phyloP scores from a whole-genome alignment of 2,888 invertebrate genomes.

The Ceramica pisi region DNA sequence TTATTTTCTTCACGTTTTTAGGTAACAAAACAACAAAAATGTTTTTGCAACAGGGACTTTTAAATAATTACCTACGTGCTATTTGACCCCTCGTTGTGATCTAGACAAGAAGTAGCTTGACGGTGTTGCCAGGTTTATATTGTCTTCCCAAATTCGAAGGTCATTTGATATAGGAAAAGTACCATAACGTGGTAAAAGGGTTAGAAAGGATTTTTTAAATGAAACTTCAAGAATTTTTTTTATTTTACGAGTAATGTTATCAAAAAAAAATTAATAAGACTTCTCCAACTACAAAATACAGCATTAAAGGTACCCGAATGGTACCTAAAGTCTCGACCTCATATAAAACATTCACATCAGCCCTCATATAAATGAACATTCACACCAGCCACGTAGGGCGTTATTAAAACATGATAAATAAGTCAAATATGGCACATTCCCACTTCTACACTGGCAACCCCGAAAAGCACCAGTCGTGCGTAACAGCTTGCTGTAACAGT shows the following conservation, averaged over 20 bases:
- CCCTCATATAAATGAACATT: not conserved
- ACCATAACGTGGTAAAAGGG: no score
- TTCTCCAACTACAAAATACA: no score
- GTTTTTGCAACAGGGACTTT: constrained; percentile 73
- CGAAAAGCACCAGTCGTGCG: constrained; percentile 83
- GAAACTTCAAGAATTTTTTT: no score
- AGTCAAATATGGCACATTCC: constrained; percentile 33
- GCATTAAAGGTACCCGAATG: no score
- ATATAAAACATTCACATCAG: not conserved
- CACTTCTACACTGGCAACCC: constrained; percentile 53
- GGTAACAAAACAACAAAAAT: constrained; percentile 72
- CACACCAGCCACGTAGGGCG: not conserved
- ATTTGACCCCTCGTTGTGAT: constrained; percentile 83
- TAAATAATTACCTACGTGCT: constrained; percentile 89
- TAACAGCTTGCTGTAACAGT: constrained; percentile 89
- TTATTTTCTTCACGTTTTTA: constrained; percentile 74
- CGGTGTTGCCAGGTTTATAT: constrained; percentile 53
- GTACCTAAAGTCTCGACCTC: not conserved
- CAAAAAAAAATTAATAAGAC: no score
- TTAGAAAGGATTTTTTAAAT: no score
- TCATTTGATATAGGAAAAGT: not conserved
- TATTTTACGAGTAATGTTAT: no score
- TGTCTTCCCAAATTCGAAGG: constrained; percentile 9
- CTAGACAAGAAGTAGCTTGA: constrained; percentile 69
- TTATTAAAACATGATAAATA: constrained; percentile 40